Conservation (phyloP, 2,113 vertebrate species). For the Alectura lathami region DNA sequence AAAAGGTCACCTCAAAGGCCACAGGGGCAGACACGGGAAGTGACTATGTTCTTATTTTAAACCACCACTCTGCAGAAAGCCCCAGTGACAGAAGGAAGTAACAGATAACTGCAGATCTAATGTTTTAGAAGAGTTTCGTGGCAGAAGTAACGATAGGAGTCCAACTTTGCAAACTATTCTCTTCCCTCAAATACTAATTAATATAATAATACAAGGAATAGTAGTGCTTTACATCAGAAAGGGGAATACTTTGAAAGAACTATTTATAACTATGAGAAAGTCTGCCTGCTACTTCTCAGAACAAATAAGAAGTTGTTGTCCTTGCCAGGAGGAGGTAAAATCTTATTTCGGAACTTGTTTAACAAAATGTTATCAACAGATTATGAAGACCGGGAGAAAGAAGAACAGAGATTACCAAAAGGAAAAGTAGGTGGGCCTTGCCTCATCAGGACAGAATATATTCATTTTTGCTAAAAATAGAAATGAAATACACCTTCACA, state of each 20-base stretch:
- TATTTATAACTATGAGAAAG: neutral
- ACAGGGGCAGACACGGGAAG: neutral
- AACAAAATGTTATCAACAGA: neutral
- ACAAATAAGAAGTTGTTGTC: neutral
- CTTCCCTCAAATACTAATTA: neutral
- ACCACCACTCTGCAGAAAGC: neutral
- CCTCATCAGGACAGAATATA: neutral
- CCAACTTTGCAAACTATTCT: neutral
- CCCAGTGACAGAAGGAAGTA: neutral
- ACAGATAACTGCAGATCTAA: neutral
- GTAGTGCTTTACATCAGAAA: neutral
- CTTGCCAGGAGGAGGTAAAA: neutral
- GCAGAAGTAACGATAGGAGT: neutral
- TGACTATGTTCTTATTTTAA: constrained; percentile 1
- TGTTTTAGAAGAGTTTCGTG: neutral
- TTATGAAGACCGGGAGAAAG: neutral
- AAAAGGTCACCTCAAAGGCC: constrained; percentile 43
- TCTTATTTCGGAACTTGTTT: neutral
- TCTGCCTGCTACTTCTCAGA: neutral
- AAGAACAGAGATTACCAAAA: neutral
- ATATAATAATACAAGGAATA: neutral
- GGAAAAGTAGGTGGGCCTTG: neutral
- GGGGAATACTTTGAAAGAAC: neutral
- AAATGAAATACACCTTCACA: neutral
- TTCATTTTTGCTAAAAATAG: neutral